These are phyloP conservation scores for Platysteira castanea DNA, from an alignment of 2,113 vertebrate genomes.

Conservation along the genomic window DNA sequence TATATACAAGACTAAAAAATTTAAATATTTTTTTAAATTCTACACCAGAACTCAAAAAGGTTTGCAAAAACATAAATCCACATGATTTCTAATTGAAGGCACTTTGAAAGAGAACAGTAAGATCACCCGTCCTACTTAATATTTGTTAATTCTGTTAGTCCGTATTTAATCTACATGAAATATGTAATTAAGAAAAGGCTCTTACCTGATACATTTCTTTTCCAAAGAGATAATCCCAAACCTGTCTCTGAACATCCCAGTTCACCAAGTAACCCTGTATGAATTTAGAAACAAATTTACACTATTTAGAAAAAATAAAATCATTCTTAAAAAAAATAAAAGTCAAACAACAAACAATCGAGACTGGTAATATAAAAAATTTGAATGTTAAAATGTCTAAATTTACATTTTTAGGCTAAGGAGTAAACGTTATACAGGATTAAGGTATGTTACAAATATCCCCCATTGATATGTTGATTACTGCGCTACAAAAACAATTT, in stretches of 20 bases:
- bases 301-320: background rate
- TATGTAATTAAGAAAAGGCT: background rate
- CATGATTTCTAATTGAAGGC: background rate
- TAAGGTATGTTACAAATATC: background rate
- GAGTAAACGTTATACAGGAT: background rate
- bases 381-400: background rate
- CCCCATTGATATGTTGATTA: background rate
- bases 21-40: background rate
- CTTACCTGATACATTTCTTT: slow-evolving; percentile 99
- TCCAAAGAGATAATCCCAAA: slow-evolving; percentile 98
- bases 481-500: background rate
- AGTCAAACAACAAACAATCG: background rate
- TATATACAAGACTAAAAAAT: background rate
- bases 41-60: background rate
- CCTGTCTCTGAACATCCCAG: slow-evolving; percentile 98
- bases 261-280: slow-evolving; percentile 95
- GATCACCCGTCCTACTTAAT: background rate
- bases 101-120: background rate
- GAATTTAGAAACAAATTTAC: background rate
- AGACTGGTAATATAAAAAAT: background rate
- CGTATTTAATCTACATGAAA: background rate
- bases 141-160: background rate
- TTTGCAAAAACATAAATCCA: background rate
- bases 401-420: background rate
- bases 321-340: background rate